These are phyloP conservation scores for Drosophila subquinaria DNA, from an alignment of 2,888 invertebrate species.

Conservation along the genomic window DNA sequence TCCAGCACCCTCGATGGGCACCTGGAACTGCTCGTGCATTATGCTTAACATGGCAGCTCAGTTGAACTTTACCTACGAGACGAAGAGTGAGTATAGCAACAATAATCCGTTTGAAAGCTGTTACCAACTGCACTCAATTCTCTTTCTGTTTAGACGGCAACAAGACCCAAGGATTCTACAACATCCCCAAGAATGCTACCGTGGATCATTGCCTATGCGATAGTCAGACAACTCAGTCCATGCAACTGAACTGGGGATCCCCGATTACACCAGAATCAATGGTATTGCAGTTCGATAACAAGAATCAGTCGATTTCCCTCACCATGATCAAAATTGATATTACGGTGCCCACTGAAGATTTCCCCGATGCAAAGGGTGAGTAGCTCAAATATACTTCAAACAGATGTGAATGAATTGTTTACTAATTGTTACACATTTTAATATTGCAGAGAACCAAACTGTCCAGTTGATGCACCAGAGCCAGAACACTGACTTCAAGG, in stretches of 20 bases:
- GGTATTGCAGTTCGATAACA: conserved; percentile 85
- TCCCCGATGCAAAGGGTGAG: conserved; percentile 84
- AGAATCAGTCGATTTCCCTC: conserved; percentile 83
- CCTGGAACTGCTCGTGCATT: conserved; percentile 89
- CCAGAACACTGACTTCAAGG: conserved; percentile 86
- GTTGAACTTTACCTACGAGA: conserved; percentile 87
- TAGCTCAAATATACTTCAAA: not conserved
- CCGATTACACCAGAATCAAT: conserved; percentile 70
- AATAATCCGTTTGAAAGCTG: not conserved
- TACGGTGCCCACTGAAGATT: conserved; percentile 76
- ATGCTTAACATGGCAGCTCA: conserved; percentile 89
- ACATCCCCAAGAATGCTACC: conserved; percentile 86
- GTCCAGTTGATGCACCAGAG: conserved; percentile 86
- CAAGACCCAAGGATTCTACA: conserved; percentile 79
- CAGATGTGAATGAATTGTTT: not conserved
- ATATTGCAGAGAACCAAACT: conserved; percentile 81
- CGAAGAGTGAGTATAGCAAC: conserved; percentile 69
- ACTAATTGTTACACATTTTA: conserved; percentile 1
- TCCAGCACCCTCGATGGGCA: conserved; percentile 84
- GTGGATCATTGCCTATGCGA: conserved; percentile 85
- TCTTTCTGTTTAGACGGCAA: conserved; percentile 72
- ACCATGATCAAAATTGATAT: conserved; percentile 76
- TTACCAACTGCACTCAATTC: not conserved
- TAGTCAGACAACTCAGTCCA: conserved; percentile 81
- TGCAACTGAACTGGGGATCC: conserved; percentile 85